Conservation (phyloP, 2,888 invertebrate genomes). For the Volucella inanis region DNA sequence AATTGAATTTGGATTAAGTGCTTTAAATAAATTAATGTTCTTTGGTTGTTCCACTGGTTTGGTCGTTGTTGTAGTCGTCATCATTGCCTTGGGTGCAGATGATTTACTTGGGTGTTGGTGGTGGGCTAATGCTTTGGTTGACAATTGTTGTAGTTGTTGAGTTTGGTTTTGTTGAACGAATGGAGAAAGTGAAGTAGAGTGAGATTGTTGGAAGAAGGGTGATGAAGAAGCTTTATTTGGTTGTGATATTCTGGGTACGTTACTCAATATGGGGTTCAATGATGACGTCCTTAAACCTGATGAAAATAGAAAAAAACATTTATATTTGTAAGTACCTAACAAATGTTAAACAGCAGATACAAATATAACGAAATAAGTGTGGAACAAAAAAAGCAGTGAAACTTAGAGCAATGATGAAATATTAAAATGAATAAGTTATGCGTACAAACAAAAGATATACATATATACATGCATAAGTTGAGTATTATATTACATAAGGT, state of each 20-base stretch:
- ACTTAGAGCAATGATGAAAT: no score
- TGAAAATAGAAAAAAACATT: neutral
- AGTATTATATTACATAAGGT: no score
- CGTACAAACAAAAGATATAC: no score
- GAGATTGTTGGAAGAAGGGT: conserved; percentile 57
- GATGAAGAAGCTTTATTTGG: conserved; percentile 51
- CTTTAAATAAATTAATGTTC: conserved; percentile 80
- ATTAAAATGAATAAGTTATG: no score
- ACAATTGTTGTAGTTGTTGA: conserved; percentile 76
- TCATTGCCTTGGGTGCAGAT: conserved; percentile 66
- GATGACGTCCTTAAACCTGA: conserved; percentile 67
- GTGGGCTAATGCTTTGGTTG: conserved; percentile 77
- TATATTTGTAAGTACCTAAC: no score
- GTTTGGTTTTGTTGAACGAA: conserved; percentile 46
- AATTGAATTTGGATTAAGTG: conserved; percentile 73
- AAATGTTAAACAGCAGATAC: no score
- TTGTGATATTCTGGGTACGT: conserved; percentile 43
- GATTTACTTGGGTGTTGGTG: conserved; percentile 57
- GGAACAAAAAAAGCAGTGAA: no score
- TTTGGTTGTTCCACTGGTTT: conserved; percentile 84
- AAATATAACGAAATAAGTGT: no score
- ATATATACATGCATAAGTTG: no score
- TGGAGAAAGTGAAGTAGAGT: conserved; percentile 39
- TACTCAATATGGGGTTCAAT: conserved; percentile 61
- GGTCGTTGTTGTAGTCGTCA: conserved; percentile 78